Base-by-base conservation (phyloP, 2,113 vertebrate species). In the Otocyon megalotis region DNA sequence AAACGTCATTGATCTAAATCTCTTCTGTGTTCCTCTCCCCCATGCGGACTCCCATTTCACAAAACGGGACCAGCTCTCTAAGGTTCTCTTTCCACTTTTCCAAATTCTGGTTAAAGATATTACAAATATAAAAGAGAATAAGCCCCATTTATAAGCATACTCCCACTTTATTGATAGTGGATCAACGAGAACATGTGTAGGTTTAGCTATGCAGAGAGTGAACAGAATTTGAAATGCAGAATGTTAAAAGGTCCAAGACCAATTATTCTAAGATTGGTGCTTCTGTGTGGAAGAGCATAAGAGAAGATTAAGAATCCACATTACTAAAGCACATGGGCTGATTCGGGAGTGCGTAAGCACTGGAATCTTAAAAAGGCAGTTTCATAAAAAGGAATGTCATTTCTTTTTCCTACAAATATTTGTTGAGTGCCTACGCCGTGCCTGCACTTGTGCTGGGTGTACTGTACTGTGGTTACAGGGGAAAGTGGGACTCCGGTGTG, bases 261-360 rank as follows among this genome's bases (percentile, higher is more conserved):
- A 92, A 88, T 96, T 96, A 93, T 87, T 92, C 69, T 90, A 76
- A 93, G 71, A 86, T 96, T 58, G 92, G 58, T 26, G 8, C 69
- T 96, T 87, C 53, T 72, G 8, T 84, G 58, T 80, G 83, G 87
- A 72, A 85, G 54, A 92, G 43, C 48, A 43, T 67, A 74, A 77
- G 37, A 94, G 50, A 76, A 93, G 83, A 88, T 93, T 79, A 72
- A 95, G 77, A 81, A 88, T 79, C 67, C 28, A 28, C 50, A 35
- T 79, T 85, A 43, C 30, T 88, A 72, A 96, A 88, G 28, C 32
- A 37, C 4, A 69, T 26, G 62, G 80, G 20, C 69, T 92, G 74
- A 92, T 62, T 90, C 13, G 3, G 72, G 35, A 84, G 37, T n/a
- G 67, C 74, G 67, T 62, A 53, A 84, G 62, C 43, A 85, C 58